Evolutionary conservation across 64 coral and sea anemone species (phyloP).

Genomic region (Platygyra sinensis): DNA sequence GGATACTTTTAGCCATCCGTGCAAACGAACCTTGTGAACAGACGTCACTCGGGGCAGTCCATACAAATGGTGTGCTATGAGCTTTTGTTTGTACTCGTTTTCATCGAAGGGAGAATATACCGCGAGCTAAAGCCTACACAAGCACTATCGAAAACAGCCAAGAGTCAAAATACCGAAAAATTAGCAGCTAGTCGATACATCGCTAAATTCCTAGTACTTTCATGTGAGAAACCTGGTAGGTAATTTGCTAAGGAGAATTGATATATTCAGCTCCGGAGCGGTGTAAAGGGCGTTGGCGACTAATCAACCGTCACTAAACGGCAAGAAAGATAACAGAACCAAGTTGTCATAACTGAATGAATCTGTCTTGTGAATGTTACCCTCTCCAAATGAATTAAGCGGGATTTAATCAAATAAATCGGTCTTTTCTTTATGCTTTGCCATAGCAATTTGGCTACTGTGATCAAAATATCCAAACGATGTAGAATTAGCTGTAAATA

Average conservation of each 20-base stretch:
- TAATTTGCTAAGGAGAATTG: not conserved
- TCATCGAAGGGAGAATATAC: no score
- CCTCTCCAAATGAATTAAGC: not conserved
- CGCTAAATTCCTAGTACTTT: not conserved
- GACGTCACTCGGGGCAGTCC: no score
- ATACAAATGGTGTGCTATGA: no score
- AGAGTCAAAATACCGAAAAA: no score
- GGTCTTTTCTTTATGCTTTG: not conserved
- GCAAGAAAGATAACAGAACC: not conserved
- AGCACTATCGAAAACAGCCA: no score
- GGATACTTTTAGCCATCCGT: no score
- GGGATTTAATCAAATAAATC: not conserved
- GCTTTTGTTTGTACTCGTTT: no score
- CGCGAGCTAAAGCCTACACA: no score
- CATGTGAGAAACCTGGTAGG: not conserved
- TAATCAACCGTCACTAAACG: conserved; percentile 15
- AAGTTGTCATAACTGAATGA: not conserved
- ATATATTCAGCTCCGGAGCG: not conserved
- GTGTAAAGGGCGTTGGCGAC: not conserved
- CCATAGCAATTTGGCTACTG: not conserved
- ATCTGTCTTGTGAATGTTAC: not conserved
- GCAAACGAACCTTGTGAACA: no score
- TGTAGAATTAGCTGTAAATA: not conserved
- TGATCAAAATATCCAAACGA: not conserved
- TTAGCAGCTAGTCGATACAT: no score